These are phyloP conservation scores for Vannuccia rotundouncinata DNA, from an alignment of 2,888 invertebrate genomes.

Conservation along the genomic window DNA sequence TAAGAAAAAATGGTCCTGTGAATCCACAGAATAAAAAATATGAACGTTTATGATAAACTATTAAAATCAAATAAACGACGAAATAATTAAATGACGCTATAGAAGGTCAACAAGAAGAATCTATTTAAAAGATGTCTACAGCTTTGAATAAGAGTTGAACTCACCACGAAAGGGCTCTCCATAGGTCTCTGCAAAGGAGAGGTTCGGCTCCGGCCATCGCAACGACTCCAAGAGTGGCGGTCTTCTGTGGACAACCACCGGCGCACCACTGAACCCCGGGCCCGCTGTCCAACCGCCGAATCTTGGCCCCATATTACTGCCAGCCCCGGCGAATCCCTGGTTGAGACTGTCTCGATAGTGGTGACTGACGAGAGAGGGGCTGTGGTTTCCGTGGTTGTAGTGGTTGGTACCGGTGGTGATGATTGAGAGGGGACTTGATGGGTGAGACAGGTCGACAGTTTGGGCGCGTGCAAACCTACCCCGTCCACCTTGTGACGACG, in stretches of 20 bases:
- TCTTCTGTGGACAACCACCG: not conserved
- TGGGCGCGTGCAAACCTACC: not conserved
- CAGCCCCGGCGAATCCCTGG: no score
- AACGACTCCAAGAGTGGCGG: not conserved
- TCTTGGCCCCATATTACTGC: not conserved
- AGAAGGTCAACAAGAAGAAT: no score
- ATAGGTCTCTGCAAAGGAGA: not conserved
- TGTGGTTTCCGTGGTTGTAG: not conserved
- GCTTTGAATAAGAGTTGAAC: no score
- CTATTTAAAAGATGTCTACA: no score
- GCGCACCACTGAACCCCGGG: not conserved
- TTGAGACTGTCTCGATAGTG: no score
- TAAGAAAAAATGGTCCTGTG: no score
- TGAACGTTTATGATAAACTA: no score
- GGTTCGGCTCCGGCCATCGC: not conserved
- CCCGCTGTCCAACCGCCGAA: not conserved
- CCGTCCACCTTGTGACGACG: not conserved
- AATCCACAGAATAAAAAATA: no score
- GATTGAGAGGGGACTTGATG: not conserved
- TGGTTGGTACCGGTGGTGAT: not conserved
- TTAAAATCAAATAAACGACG: no score
- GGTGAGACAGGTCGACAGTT: not conserved
- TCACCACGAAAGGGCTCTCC: constrained; percentile 1
- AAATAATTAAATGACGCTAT: no score
- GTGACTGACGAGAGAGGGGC: not conserved